Conservation (phyloP, 2,888 invertebrate genomes). For the Dermolepida albohirtum region DNA sequence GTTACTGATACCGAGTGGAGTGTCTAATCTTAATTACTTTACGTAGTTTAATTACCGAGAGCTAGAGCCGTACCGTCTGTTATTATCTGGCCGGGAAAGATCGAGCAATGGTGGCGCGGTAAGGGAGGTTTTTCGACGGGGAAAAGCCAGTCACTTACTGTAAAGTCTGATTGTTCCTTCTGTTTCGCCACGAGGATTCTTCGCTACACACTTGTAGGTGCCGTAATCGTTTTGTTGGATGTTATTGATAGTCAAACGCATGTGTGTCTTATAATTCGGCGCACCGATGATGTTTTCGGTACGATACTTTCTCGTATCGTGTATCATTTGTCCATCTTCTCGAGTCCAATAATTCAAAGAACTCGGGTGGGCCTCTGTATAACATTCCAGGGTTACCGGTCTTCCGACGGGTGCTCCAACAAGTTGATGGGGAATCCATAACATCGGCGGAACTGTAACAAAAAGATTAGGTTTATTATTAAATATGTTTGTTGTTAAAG, state of each 20-base stretch:
- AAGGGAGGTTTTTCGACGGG: constrained; percentile 21
- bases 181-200: constrained; percentile 91
- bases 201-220: constrained; percentile 88
- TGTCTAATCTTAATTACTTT: constrained; percentile 62
- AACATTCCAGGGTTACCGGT: constrained; percentile 88
- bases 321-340: constrained; percentile 90
- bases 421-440: constrained; percentile 91
- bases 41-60: constrained; percentile 60
- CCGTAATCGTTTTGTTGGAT: constrained; percentile 86
- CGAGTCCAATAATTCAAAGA: constrained; percentile 92
- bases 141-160: constrained; percentile 73
- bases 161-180: constrained; percentile 90
- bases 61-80: constrained; percentile 56
- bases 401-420: constrained; percentile 87
- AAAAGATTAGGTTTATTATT: too few species aligned
- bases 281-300: constrained; percentile 77
- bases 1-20: constrained; percentile 58
- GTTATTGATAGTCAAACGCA: constrained; percentile 84
- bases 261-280: constrained; percentile 87
- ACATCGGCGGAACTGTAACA: constrained; percentile 87
- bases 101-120: constrained; percentile 47
- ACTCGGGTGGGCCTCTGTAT: constrained; percentile 91
- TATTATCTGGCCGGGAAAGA: constrained; percentile 55
- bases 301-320: constrained; percentile 84
- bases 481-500: too few species aligned